Evolutionary conservation across 1,140 invertebrate species (phyloP).

Genomic region (Drosophila auraria): DNA sequence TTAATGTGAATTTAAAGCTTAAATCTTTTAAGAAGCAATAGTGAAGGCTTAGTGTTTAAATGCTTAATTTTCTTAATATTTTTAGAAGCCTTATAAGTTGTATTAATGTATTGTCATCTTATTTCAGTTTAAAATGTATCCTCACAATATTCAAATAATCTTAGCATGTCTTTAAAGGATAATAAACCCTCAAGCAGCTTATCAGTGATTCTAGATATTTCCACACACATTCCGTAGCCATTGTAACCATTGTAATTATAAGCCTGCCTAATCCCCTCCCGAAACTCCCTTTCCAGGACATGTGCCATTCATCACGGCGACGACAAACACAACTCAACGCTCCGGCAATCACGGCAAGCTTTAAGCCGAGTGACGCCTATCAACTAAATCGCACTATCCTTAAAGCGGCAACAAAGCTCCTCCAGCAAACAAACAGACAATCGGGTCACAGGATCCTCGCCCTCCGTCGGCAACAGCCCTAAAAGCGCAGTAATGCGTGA

Average conservation of each 20-base stretch:
- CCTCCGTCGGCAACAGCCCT: constrained; percentile 33
- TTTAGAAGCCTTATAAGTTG: background rate
- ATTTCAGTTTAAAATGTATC: background rate
- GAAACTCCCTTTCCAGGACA: constrained; percentile 18
- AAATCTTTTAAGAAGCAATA: background rate
- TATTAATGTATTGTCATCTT: background rate
- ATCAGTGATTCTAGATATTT: background rate
- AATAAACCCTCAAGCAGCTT: background rate
- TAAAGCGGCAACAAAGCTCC: constrained; percentile 18
- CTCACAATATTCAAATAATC: background rate
- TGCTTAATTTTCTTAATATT: background rate
- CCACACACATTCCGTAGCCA: background rate
- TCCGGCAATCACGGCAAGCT: constrained; percentile 35
- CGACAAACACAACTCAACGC: constrained; percentile 31
- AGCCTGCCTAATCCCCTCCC: background rate
- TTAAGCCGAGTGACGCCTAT: constrained; percentile 57
- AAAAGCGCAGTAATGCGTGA: constrained; percentile 78
- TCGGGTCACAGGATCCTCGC: constrained; percentile 33
- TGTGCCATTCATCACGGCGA: constrained; percentile 63
- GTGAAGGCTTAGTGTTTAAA: too few species aligned
- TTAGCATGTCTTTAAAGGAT: background rate
- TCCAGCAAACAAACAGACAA: constrained; percentile 47
- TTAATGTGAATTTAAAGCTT: background rate
- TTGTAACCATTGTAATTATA: constrained; percentile 1
- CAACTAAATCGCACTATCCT: constrained; percentile 72